These are phyloP conservation scores for Sternotherus odoratus DNA, from an alignment of 2,797 vertebrate genomes.

Conservation along the genomic window DNA sequence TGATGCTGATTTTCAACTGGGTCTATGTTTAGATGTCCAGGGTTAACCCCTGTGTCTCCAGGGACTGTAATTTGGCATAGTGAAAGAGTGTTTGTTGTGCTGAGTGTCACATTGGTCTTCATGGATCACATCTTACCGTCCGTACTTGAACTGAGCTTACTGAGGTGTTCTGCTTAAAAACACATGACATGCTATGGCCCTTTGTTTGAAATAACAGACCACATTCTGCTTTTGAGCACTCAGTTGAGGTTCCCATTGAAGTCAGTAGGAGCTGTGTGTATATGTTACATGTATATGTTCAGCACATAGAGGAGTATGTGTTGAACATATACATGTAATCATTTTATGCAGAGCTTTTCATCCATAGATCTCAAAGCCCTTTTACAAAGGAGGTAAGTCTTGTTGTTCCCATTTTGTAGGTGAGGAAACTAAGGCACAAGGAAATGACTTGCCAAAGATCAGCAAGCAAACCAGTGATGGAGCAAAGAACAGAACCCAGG, in stretches of 20 bases:
- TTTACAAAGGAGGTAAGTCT: not conserved
- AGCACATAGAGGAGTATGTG: not conserved
- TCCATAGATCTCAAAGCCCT: not conserved
- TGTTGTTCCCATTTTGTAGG: not conserved
- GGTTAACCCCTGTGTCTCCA: not conserved
- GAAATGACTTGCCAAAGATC: not conserved
- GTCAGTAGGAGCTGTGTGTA: not conserved
- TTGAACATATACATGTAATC: not conserved
- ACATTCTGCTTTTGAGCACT: not conserved
- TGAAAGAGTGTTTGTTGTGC: accelerated
- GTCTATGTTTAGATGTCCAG: not conserved
- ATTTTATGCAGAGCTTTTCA: not conserved
- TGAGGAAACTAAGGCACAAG: not conserved
- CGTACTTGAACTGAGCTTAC: not conserved
- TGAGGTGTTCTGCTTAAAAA: not conserved
- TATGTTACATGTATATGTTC: too few relatives aligned
- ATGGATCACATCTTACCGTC: not conserved
- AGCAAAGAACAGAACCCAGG: not conserved
- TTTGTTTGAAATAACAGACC: not conserved
- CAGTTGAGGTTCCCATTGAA: not conserved
- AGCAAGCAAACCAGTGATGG: not conserved
- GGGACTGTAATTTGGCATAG: not conserved
- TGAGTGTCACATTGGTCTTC: not conserved
- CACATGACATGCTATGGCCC: not conserved
- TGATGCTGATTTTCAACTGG: not conserved